Conservation (phyloP, 2,113 vertebrate genomes). For the Zonotrichia leucophrys region DNA sequence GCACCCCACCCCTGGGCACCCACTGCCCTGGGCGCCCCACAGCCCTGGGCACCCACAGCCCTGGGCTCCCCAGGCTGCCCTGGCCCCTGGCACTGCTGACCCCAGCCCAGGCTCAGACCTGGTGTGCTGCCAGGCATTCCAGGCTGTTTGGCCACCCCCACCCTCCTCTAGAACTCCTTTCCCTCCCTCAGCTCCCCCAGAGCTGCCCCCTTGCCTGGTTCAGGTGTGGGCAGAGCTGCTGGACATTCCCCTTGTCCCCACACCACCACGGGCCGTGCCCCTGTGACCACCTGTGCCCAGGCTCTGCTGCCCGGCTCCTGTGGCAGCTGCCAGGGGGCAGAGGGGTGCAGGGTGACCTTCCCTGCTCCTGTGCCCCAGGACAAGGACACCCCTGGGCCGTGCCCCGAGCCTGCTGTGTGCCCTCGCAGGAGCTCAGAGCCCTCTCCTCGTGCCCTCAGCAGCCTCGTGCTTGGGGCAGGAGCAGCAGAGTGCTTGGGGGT, state of each 20-base stretch:
- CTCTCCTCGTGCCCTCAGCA: neutral
- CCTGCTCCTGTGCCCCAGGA: neutral
- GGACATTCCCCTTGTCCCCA: neutral
- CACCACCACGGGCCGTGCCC: accelerated
- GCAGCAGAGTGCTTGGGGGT: accelerated
- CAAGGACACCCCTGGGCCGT: neutral
- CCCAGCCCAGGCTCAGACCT: accelerated
- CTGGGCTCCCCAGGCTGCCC: neutral
- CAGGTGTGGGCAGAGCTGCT: accelerated
- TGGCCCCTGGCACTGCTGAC: neutral
- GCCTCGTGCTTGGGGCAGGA: accelerated
- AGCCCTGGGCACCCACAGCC: neutral
- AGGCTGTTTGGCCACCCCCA: neutral
- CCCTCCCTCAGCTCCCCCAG: neutral
- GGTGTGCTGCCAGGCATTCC: accelerated
- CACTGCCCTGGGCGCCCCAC: too few relatives aligned
- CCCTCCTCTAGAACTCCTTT: neutral
- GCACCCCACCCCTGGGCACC: neutral
- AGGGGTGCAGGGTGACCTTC: neutral
- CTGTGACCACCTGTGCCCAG: accelerated
- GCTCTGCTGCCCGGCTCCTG: neutral
- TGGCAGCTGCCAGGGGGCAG: neutral
- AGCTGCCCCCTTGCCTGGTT: accelerated
- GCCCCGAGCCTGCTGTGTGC: accelerated
- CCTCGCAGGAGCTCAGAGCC: accelerated